Evolutionary conservation across 2,888 invertebrate species (phyloP), one percentile per base, ranked within the genome.

Genomic region (Pseudanteris insignis): DNA sequence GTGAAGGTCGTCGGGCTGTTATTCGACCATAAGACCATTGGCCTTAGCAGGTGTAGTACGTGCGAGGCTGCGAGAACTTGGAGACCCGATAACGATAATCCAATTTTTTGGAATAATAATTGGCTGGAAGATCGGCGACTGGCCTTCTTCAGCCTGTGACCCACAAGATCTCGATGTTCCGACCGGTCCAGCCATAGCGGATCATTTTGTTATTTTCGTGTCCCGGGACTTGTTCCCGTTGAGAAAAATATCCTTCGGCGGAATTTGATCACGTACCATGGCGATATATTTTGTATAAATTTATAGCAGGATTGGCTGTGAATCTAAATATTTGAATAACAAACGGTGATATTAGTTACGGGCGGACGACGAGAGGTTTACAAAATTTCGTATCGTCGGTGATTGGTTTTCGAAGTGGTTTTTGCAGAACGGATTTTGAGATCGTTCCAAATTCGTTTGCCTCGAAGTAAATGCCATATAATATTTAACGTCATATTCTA

Each of bases 81-180:
- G 60, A 66, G 67, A 63, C 65, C 70, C 75, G 77, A 78, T 77
- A 77, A 75, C 72, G 73, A 71, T 77, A 76, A 78, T 77, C 77
- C 76, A 77, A 78, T 78, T 78, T 78, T 78, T 77, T 68, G 70
- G 75, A 76, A 78, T 78, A 78, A 78, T 78, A 78, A 78, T 78
- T 78, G 77, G 73, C 73, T 75, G 72, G 71, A 74, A 73, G 77
- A 77, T 75, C 73, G 75, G 71, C 72, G 71, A 70, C 68, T 67
- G 58, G 57, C 61, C 53, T 66, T 38, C 46, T 40, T 33, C 47
- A 50, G 54, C 40, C 51, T 51, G 43, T 54, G 53, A 53, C 60
- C 58, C 33, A 4, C 30, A 9, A 26, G 3, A 21, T 10, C 26
- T 26, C 32, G 18, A n/a, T n/a, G n/a, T 9, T 14, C 12, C 28